phyloP scores from a whole-genome alignment of 2,888 invertebrate genomes.

The Hydropsyche betteni region DNA sequence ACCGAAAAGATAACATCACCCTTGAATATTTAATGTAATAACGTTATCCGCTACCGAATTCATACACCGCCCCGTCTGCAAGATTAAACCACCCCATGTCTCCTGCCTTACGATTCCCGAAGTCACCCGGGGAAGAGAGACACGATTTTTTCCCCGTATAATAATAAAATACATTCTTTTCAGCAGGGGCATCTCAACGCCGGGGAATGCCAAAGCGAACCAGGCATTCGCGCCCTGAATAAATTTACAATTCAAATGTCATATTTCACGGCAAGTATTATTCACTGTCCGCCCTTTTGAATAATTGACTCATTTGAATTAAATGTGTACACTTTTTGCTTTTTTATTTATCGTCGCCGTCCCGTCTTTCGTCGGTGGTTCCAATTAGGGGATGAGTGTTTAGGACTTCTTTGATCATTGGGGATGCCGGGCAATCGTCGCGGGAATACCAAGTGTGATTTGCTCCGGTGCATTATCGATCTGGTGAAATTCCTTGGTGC shows the following conservation, averaged over 20 bases:
- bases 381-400: constrained; percentile 40
- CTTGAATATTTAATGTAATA: constrained; percentile 51
- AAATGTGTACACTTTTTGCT: constrained; percentile 46
- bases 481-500: not conserved
- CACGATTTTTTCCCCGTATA: constrained; percentile 44
- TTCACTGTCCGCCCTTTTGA: constrained; percentile 46
- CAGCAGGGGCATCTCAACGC: constrained; percentile 18
- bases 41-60: constrained; percentile 49
- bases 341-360: constrained; percentile 14
- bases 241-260: constrained; percentile 51
- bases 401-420: constrained; percentile 40
- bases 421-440: constrained; percentile 9
- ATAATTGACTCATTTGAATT: constrained; percentile 52
- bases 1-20: constrained; percentile 44
- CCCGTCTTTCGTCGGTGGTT: constrained; percentile 9
- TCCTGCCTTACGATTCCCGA: constrained; percentile 22
- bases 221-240: constrained; percentile 47
- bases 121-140: constrained; percentile 38
- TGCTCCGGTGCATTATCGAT: constrained; percentile 23
- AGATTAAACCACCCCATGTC: constrained; percentile 44
- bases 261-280: constrained; percentile 48
- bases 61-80: constrained; percentile 34
- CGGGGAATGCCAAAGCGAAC: constrained; percentile 41
- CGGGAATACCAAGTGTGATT: constrained; percentile 20
- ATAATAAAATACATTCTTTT: constrained; percentile 48